These are phyloP conservation scores for Volucella zonaria DNA, from an alignment of 2,888 invertebrate genomes.

Conservation along the genomic window DNA sequence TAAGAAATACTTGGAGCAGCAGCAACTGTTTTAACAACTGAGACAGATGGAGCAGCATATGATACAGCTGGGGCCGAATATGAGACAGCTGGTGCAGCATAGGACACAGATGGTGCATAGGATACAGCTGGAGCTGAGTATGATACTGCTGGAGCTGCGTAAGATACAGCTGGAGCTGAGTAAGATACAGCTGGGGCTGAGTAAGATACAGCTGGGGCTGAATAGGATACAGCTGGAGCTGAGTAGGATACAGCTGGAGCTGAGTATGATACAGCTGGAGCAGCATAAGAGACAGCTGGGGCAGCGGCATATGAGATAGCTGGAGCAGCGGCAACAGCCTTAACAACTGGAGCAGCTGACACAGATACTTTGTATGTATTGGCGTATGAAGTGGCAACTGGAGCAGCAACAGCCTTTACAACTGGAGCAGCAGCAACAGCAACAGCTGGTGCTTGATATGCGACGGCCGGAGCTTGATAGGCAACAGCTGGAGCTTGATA, in stretches of 20 bases:
- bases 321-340: constrained; percentile 76
- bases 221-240: constrained; percentile 75
- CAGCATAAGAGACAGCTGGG: constrained; percentile 80
- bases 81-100: constrained; percentile 77
- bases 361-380: constrained; percentile 81
- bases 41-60: constrained; percentile 75
- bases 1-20: constrained; percentile 79
- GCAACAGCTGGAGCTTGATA: constrained; percentile 76
- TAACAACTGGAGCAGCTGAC: constrained; percentile 79
- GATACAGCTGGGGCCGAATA: constrained; percentile 79
- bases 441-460: constrained; percentile 78
- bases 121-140: constrained; percentile 79
- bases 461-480: constrained; percentile 77
- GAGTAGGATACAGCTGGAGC: constrained; percentile 76
- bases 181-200: constrained; percentile 76
- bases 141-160: constrained; percentile 77
- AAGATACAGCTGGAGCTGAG: constrained; percentile 79
- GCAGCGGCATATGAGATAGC: constrained; percentile 75
- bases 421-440: constrained; percentile 77
- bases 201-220: constrained; percentile 79
- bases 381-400: constrained; percentile 81
- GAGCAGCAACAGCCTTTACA: constrained; percentile 79
- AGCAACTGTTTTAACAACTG: constrained; percentile 74
- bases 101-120: constrained; percentile 75
- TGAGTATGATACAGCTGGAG: constrained; percentile 78